A percentile compares a stretch with the other conserved stretches of the same genome.
phyloP scores from a whole-genome alignment of 2,797 vertebrate genomes.

The Sebastes baramenuke region DNA sequence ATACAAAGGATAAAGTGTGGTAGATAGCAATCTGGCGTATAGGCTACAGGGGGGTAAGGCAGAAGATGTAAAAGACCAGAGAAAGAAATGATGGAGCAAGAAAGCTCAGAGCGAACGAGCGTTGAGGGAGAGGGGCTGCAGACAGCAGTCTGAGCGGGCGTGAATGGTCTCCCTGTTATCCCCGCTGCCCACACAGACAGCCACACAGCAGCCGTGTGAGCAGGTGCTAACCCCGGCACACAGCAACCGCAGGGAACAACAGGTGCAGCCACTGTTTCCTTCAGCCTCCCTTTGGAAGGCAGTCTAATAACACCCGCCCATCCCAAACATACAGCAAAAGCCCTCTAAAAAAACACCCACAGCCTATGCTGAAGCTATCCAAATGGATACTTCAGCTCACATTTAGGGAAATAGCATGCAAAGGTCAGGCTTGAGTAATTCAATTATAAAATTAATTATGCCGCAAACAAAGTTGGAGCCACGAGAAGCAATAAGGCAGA shows the following conservation, averaged over 20 bases:
- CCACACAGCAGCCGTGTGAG: slow-evolving; percentile 80
- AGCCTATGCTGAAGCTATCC: slow-evolving; percentile 6
- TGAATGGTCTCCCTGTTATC: slow-evolving; percentile 82
- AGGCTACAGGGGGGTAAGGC: slow-evolving; percentile 20
- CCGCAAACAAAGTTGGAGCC: slow-evolving; percentile 58
- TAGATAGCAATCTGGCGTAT: slow-evolving; percentile 40
- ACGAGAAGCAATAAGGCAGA: slow-evolving; percentile 42
- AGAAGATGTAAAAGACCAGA: slow-evolving; percentile 44
- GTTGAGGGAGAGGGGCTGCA: slow-evolving; percentile 67
- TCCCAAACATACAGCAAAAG: slow-evolving; percentile 45
- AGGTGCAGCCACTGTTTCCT: slow-evolving; percentile 78
- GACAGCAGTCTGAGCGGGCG: slow-evolving; percentile 72
- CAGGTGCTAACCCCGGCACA: slow-evolving; percentile 78
- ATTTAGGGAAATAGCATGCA: slow-evolving; percentile 10
- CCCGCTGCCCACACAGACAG: slow-evolving; percentile 76
- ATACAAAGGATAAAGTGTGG: slow-evolving; percentile 49
- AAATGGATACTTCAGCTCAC: slow-evolving; percentile 21
- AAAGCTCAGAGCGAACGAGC: slow-evolving; percentile 49
- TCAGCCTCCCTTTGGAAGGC: slow-evolving; percentile 54
- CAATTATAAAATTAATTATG: slow-evolving; percentile 61
- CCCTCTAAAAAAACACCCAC: slow-evolving; percentile 30
- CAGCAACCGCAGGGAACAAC: slow-evolving; percentile 75
- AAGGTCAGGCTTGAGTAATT: slow-evolving; percentile 39
- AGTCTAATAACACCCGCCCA: slow-evolving; percentile 39
- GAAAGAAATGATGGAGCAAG: slow-evolving; percentile 60